Percentiles rank a stretch among this genome's conserved stretches.
These are phyloP conservation scores for Orthonevra nobilis DNA, from an alignment of 2,888 invertebrate species.

Conservation along the genomic window DNA sequence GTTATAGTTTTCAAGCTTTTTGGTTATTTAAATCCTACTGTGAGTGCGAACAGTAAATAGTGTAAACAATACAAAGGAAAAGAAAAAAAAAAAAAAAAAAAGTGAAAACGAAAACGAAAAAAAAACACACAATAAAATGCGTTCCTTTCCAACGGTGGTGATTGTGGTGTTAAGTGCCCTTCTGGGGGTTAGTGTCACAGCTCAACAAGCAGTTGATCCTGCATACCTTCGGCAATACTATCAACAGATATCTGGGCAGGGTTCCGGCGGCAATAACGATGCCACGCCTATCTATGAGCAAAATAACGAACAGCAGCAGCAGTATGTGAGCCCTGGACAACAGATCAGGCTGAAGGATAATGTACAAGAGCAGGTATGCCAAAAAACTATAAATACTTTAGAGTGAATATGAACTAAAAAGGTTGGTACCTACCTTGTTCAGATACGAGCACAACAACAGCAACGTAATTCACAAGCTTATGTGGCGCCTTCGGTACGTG, in stretches of 20 bases:
- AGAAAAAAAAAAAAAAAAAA: too few species aligned
- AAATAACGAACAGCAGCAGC: constrained; percentile 80
- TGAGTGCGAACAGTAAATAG: too few species aligned
- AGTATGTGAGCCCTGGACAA: constrained; percentile 81
- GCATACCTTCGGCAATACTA: constrained; percentile 80
- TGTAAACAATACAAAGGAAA: too few species aligned
- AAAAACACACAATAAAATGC: constrained; percentile 42
- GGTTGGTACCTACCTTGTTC: constrained; percentile 22
- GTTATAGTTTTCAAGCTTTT: constrained; percentile 15
- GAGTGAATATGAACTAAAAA: too few species aligned
- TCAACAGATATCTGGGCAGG: constrained; percentile 76
- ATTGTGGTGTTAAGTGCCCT: constrained; percentile 75
- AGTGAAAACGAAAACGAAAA: constrained; percentile 22
- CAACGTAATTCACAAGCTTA: constrained; percentile 76
- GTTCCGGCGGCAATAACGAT: constrained; percentile 80
- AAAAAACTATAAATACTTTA: not conserved
- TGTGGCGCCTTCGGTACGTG: constrained; percentile 79
- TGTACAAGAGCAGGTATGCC: constrained; percentile 77
- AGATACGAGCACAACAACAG: constrained; percentile 71
- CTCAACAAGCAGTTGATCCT: constrained; percentile 78
- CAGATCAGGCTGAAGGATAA: constrained; percentile 80
- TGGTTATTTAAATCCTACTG: too few species aligned
- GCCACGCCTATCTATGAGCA: constrained; percentile 81
- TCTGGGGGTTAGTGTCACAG: constrained; percentile 72
- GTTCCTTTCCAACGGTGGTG: constrained; percentile 74